Percentiles rank a stretch among this genome's conserved stretches.
These are phyloP conservation scores for Plusia festucae DNA, from an alignment of 2,888 invertebrate genomes.

Conservation along the genomic window DNA sequence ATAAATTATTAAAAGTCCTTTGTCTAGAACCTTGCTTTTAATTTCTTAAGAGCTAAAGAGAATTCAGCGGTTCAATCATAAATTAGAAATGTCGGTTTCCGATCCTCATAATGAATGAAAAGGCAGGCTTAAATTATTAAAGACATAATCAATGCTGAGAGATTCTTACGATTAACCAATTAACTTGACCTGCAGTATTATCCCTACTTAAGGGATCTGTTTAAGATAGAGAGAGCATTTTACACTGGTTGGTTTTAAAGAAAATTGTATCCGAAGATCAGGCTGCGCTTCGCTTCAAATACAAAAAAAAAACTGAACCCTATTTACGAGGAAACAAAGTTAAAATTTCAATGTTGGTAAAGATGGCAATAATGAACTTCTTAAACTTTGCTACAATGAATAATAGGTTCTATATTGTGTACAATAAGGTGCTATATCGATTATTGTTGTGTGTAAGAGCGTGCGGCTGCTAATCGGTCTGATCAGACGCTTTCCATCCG, in stretches of 20 bases:
- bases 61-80: not conserved
- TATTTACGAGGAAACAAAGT: slow-evolving; percentile 9
- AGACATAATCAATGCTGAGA: slow-evolving; percentile 30
- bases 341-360: slow-evolving; percentile 9
- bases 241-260: slow-evolving; percentile 35
- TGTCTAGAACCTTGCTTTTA: slow-evolving; percentile 58
- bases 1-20: not conserved
- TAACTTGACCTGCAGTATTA: slow-evolving; percentile 27
- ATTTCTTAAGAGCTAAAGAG: not conserved
- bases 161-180: slow-evolving; percentile 35
- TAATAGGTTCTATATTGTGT: slow-evolving; percentile 25
- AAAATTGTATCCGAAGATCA: slow-evolving; percentile 33
- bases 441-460: slow-evolving; percentile 25
- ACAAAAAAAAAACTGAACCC: slow-evolving; percentile 14
- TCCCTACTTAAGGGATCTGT: slow-evolving; percentile 15
- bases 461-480: slow-evolving; percentile 63
- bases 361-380: slow-evolving; percentile 10
- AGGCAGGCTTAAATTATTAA: slow-evolving; percentile 37
- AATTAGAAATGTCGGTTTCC: slow-evolving; percentile 7
- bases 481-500: slow-evolving; percentile 64
- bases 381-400: slow-evolving; percentile 26
- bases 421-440: slow-evolving; percentile 33
- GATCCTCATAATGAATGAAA: slow-evolving; percentile 31
- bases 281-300: slow-evolving; percentile 1
- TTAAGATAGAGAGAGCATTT: slow-evolving; percentile 22